Evolutionary conservation across 53 echinoderm and acorn worm genomes (phyloP).

Genomic region (Antedon mediterranea): DNA sequence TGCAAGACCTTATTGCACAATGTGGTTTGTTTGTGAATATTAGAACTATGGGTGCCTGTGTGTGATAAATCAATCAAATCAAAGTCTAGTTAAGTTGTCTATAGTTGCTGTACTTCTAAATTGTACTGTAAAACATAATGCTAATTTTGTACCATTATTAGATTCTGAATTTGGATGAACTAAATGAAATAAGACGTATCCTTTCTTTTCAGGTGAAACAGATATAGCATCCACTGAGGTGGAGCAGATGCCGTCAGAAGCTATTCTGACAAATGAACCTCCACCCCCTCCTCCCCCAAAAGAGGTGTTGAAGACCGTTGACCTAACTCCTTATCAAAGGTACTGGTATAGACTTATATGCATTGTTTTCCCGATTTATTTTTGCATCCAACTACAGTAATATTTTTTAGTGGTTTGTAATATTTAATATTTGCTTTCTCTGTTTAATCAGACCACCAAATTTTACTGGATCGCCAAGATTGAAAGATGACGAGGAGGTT

Average conservation of each 20-base stretch:
- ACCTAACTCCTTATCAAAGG: slow-evolving; percentile 64
- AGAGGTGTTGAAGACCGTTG: slow-evolving; percentile 65
- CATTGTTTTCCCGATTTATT: neutral
- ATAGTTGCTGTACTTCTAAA: too few relatives aligned
- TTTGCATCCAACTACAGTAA: neutral
- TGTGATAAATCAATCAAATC: too few relatives aligned
- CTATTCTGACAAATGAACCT: slow-evolving; percentile 76
- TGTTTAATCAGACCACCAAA: slow-evolving; percentile 39
- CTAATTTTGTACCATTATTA: too few relatives aligned
- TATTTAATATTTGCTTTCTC: neutral
- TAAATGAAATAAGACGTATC: too few relatives aligned
- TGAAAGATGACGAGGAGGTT: slow-evolving; percentile 63
- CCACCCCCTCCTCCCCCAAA: slow-evolving; percentile 87
- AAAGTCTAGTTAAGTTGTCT: too few relatives aligned
- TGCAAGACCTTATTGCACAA: too few relatives aligned
- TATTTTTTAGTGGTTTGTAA: neutral
- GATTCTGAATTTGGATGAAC: too few relatives aligned
- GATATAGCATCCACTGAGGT: slow-evolving; percentile 55
- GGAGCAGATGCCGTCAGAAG: slow-evolving; percentile 46
- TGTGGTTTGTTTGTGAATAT: too few relatives aligned
- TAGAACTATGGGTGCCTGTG: too few relatives aligned
- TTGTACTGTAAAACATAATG: too few relatives aligned
- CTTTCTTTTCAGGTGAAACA: slow-evolving; percentile 16
- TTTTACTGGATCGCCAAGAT: slow-evolving; percentile 51
- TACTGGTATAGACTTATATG: slow-evolving; percentile 7